A percentile compares a stretch with the other conserved stretches of the same genome.
These are phyloP conservation scores for Tachypleus tridentatus DNA, from an alignment of 1,140 invertebrate genomes.

Conservation along the genomic window DNA sequence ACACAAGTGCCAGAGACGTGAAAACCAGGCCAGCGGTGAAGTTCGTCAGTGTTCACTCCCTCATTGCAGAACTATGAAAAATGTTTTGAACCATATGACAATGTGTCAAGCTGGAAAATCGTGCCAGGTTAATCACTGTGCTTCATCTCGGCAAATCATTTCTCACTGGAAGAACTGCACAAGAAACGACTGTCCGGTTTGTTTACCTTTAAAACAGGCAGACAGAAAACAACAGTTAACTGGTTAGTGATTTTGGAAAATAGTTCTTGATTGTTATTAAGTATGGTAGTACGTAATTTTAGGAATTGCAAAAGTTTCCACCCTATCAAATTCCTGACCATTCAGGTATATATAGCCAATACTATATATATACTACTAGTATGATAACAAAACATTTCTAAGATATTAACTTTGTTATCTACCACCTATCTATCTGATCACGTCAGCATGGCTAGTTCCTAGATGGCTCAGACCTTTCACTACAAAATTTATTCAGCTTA, in stretches of 20 bases:
- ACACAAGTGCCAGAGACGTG: slow-evolving; percentile 92
- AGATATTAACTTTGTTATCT: too few relatives aligned
- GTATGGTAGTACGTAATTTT: too few relatives aligned
- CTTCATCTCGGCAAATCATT: slow-evolving; percentile 95
- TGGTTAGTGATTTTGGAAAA: slow-evolving; percentile 4
- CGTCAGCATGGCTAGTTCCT: too few relatives aligned
- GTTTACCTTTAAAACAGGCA: slow-evolving; percentile 89
- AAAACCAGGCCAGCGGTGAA: slow-evolving; percentile 42
- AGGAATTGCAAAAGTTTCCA: too few relatives aligned
- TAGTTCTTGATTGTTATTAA: too few relatives aligned
- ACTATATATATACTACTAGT: too few relatives aligned
- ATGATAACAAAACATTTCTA: too few relatives aligned
- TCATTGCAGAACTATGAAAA: slow-evolving; percentile 98
- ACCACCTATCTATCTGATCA: too few relatives aligned
- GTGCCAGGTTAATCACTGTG: slow-evolving; percentile 88
- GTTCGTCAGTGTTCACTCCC: slow-evolving; percentile 63
- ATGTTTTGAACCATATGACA: slow-evolving; percentile 96
- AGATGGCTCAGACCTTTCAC: too few relatives aligned
- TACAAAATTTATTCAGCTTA: too few relatives aligned
- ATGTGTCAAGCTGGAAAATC: slow-evolving; percentile 86
- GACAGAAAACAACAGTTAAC: slow-evolving; percentile 47
- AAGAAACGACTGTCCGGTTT: slow-evolving; percentile 90
- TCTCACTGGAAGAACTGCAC: slow-evolving; percentile 98
- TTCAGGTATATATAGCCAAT: too few relatives aligned
- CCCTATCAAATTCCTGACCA: too few relatives aligned